Conservation (phyloP, 2,797 vertebrate species). For the Pipistrellus kuhlii region DNA sequence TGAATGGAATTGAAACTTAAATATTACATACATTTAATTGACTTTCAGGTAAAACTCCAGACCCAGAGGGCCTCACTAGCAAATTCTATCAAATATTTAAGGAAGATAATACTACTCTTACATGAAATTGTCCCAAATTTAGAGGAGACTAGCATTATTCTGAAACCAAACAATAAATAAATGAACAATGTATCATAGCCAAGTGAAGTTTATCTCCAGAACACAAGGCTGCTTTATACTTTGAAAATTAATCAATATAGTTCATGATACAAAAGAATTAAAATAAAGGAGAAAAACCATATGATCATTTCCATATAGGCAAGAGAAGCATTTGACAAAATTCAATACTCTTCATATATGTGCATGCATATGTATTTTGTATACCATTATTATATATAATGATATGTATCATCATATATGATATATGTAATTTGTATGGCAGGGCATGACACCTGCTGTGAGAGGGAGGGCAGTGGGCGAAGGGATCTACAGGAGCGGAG, state of each 20-base stretch:
- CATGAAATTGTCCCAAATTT: not conserved
- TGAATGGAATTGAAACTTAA: not conserved
- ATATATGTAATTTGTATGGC: no score
- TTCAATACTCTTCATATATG: not conserved
- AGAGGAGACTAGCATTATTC: not conserved
- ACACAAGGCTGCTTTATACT: not conserved
- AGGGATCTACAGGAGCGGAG: no score
- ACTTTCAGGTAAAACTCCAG: not conserved
- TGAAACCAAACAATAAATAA: not conserved
- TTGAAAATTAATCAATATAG: slow-evolving; percentile 26
- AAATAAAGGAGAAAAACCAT: not conserved
- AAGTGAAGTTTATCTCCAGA: not conserved
- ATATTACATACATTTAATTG: not conserved
- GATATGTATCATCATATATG: no score
- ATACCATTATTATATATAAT: no score
- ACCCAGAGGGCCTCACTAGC: not conserved
- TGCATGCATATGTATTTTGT: no score
- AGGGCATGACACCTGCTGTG: no score
- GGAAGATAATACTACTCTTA: not conserved
- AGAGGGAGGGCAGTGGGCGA: no score
- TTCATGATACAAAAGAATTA: not conserved
- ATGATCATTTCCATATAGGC: not conserved
- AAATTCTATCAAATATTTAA: slow-evolving; percentile 17
- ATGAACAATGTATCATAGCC: not conserved
- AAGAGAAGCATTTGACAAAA: not conserved